Evolutionary conservation across 2,888 invertebrate species (phyloP), one percentile per base, ranked within the genome.

Genomic region (Scelioninae gen. 1): DNA sequence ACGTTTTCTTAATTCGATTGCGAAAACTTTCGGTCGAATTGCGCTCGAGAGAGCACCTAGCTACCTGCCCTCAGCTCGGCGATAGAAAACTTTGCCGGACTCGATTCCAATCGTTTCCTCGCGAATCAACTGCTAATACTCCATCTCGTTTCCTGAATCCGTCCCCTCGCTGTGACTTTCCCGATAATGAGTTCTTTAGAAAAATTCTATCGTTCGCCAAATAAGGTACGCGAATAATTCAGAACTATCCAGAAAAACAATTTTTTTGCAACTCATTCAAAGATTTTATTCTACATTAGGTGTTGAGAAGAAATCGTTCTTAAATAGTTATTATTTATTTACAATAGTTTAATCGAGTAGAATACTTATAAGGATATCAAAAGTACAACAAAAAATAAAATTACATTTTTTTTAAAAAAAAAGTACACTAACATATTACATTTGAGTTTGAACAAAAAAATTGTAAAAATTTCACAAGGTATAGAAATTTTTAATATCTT

Each of bases 171-270:
- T 7, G 81, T 84, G 87, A 89, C 88, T 88, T 90, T 87, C 82
- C 87, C 90, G 86, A 89, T 90, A 90, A 90, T 90, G 90, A 90
- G 90, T 89, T 89, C 88, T 88, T 88, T 88, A 88, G 88, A 90
- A 88, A 89, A 89, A 87, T 89, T 88, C 88, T 86, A 87, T 89
- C 85, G 85, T 63, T 83, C 77, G 31, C 63, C 82, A 85, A 83
- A 80, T 86, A 85, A 85, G 85, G 75, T 85, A 83, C 62, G 85
- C 82, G 89, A 88, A 88, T 88, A 86, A 88, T 87, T 89, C 85
- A 79, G 77, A 71, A 83, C 66, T 79, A 85, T 76, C 85, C 86
- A 53, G 88, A 85, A 88, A 88, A 89, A 89, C 89, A 89, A 88
- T 90, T 90, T 89, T n/a, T 81, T 65, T 34, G 29, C 53, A 55